A percentile compares a stretch with the other conserved stretches of the same genome.
Evolutionary conservation across 23 tunicate genomes (phyloP).

Genomic region (Halocynthia aurantium): DNA sequence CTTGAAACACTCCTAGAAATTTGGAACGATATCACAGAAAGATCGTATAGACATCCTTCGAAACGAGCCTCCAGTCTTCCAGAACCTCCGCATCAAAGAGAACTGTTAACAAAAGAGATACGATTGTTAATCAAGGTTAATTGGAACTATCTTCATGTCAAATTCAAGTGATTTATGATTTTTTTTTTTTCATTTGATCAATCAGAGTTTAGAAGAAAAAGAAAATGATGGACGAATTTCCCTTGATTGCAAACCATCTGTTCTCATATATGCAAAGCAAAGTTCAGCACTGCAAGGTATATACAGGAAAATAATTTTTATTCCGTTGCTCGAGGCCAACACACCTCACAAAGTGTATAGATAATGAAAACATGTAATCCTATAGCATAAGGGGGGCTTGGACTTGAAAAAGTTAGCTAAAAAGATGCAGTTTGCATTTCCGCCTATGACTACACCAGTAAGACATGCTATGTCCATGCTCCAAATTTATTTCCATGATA

Average conservation of each 20-base stretch:
- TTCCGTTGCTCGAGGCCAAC: no score
- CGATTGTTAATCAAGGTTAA: conserved; percentile 52
- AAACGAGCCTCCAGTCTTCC: conserved; percentile 10
- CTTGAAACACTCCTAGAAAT: conserved; percentile 64
- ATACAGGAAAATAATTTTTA: no score
- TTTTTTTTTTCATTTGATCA: neutral
- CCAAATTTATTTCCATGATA: no score
- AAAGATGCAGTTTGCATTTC: no score
- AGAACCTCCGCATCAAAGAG: conserved; percentile 66
- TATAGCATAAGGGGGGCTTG: no score
- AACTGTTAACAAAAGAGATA: conserved; percentile 63
- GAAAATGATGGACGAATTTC: neutral
- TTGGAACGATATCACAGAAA: conserved; percentile 65
- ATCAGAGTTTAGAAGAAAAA: neutral
- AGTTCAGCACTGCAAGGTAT: no score
- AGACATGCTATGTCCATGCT: no score
- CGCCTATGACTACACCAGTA: no score
- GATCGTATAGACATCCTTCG: neutral
- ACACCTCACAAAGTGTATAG: no score
- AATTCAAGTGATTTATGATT: neutral
- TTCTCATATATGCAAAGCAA: neutral
- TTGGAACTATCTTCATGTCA: neutral
- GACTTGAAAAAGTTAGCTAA: no score
- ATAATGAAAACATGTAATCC: no score
- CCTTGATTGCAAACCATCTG: neutral